Percentiles rank a stretch among this genome's conserved stretches.
Conservation (phyloP, 2,797 vertebrate genomes). For the Cirrhinus molitorella region DNA sequence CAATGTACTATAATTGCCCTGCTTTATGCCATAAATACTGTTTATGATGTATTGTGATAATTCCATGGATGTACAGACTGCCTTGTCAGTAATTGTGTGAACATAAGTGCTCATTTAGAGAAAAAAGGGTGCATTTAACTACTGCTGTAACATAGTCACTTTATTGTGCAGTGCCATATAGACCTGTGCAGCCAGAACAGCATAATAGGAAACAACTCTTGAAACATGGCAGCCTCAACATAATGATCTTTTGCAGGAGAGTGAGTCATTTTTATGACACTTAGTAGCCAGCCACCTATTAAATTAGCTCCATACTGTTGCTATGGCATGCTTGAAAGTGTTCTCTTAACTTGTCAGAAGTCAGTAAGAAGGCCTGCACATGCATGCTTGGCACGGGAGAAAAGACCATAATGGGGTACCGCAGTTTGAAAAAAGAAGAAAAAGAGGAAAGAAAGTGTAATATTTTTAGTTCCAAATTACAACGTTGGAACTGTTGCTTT, state of each 20-base stretch:
- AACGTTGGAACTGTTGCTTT: slow-evolving; percentile 84
- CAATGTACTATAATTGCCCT: slow-evolving; percentile 61
- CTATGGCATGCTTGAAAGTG: slow-evolving; percentile 54
- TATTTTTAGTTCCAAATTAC: slow-evolving; percentile 90
- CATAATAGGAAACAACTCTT: slow-evolving; percentile 14
- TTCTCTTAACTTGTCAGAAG: slow-evolving; percentile 71
- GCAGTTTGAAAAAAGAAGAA: slow-evolving; percentile 75
- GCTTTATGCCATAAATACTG: slow-evolving; percentile 64
- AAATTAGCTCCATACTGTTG: slow-evolving; percentile 52
- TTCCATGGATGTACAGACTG: slow-evolving; percentile 54
- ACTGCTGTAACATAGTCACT: slow-evolving; percentile 30
- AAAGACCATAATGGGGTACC: slow-evolving; percentile 83
- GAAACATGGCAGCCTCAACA: slow-evolving; percentile 45
- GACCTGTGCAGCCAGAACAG: slow-evolving; percentile 37
- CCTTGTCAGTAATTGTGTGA: slow-evolving; percentile 65
- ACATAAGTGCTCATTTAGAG: slow-evolving; percentile 60
- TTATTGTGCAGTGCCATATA: slow-evolving; percentile 15
- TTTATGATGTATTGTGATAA: slow-evolving; percentile 59
- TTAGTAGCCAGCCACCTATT: slow-evolving; percentile 45
- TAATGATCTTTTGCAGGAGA: slow-evolving; percentile 43
- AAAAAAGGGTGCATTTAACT: slow-evolving; percentile 44
- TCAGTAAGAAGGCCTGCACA: slow-evolving; percentile 77
- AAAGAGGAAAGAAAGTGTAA: slow-evolving; percentile 85
- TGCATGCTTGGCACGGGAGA: slow-evolving; percentile 80
- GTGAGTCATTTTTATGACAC: slow-evolving; percentile 41